These are phyloP conservation scores for Anorthoa munda DNA, from an alignment of 2,888 invertebrate species.

Conservation along the genomic window DNA sequence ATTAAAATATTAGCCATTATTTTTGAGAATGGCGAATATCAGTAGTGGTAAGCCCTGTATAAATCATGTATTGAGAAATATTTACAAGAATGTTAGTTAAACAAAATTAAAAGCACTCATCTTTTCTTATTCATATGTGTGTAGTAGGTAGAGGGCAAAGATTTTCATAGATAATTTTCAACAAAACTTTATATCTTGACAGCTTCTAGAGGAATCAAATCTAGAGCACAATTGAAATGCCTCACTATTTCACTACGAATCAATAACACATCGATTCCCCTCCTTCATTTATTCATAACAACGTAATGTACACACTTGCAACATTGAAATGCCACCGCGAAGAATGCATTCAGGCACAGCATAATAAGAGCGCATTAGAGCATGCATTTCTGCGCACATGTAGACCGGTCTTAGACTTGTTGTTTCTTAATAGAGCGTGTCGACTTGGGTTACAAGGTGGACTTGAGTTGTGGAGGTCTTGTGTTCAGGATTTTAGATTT, in stretches of 20 bases:
- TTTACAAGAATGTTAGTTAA: too few relatives aligned
- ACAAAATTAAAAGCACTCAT: not conserved
- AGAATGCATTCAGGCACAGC: constrained; percentile 53
- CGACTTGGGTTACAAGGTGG: constrained; percentile 61
- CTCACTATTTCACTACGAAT: not conserved
- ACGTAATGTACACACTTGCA: constrained; percentile 19
- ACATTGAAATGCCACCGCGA: constrained; percentile 18
- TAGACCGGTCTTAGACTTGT: constrained; percentile 62
- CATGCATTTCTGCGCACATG: constrained; percentile 66
- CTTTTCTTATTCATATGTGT: not conserved
- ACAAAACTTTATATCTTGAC: not conserved
- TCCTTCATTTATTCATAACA: not conserved
- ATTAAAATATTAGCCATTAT: too few relatives aligned
- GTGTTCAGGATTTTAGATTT: constrained; percentile 20
- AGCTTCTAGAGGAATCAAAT: not conserved
- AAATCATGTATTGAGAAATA: too few relatives aligned
- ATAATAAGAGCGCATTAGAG: constrained; percentile 63
- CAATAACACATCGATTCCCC: not conserved
- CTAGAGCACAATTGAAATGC: too few relatives aligned
- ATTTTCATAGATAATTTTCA: not conserved
- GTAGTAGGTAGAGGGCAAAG: not conserved
- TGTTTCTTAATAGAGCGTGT: constrained; percentile 73
- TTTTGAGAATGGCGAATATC: too few relatives aligned
- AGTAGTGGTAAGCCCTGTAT: too few relatives aligned
- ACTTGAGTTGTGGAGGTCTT: constrained; percentile 58